Evolutionary conservation across 2,888 invertebrate species (phyloP), one percentile per base, ranked within the genome.

Genomic region (Pterostichus madidus): DNA sequence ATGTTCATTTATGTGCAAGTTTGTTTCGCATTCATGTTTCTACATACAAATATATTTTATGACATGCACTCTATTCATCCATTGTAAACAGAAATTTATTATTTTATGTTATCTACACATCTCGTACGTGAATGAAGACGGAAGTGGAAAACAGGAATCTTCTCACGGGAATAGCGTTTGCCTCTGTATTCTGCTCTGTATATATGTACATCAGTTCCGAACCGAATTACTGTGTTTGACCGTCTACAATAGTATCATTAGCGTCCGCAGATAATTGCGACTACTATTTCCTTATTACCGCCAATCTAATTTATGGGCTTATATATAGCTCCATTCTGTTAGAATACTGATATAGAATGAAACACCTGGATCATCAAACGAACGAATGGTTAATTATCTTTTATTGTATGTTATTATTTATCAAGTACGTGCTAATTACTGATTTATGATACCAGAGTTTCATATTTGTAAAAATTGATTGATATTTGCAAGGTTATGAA

Each of bases 241-340:
- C 24, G n/a, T 75, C 52, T 31, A 75, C 75, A 75, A 75, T 75
- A 75, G 75, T 75, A 75, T 75, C 75, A 75, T 75, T 75, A 75
- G 52, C 11, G 31, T 49, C 24, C 46, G 13, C 6, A 32, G 6
- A 75, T 75, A 75, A 75, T 75, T 75, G 49, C 24, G 5, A 35
- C 49, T 31, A 52, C 75, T 52, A 52, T 75, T 75, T 75, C 75
- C 75, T 49, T 52, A 75, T 75, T 75, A 52, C 46, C 8, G 6
- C 32, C 64, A 31, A 64, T 64, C 64, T n/a, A 64, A 64, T 64
- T 64, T 64, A 64, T 64, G 5, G 31, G n/a, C 64, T 64, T n/a
- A 32, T 61, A 61, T 35, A 64, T 64, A 6, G 64, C 32, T 13
- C 11, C 35, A 35, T 64, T 24, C 31, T 7, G 7, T 11, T 1